These are phyloP conservation scores for Eclectus roratus DNA, from an alignment of 2,113 vertebrate species.

Conservation along the genomic window DNA sequence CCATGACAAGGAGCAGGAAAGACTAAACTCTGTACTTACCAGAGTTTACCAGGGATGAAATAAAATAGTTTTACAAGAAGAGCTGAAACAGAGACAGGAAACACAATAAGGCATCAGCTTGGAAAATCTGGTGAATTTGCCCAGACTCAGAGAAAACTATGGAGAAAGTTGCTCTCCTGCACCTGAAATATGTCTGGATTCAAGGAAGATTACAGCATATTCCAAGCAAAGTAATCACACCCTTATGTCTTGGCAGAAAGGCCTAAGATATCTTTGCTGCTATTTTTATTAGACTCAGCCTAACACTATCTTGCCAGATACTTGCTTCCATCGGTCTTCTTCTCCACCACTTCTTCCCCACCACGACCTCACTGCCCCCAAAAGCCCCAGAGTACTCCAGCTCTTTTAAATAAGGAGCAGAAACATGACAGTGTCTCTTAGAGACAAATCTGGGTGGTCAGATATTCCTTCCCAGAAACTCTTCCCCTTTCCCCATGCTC, in stretches of 20 bases:
- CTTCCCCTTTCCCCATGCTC: background rate
- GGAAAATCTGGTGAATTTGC: constrained; percentile 20
- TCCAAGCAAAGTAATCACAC: constrained; percentile 21
- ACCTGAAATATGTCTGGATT: constrained; percentile 7
- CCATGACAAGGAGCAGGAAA: background rate
- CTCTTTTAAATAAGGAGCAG: background rate
- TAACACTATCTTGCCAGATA: background rate
- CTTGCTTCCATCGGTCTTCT: background rate
- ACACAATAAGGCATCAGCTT: background rate
- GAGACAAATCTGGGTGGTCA: background rate
- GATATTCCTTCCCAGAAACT: background rate
- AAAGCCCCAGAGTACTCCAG: background rate
- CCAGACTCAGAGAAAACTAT: background rate
- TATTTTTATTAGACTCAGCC: constrained; percentile 1
- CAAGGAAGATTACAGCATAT: constrained; percentile 13
- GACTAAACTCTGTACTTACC: background rate
- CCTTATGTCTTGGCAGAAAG: constrained; percentile 19
- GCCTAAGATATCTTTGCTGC: background rate
- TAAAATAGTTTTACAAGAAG: background rate
- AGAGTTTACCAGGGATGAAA: background rate
- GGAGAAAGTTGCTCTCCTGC: background rate
- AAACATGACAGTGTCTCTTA: background rate
- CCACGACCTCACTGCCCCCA: background rate
- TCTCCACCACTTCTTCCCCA: background rate
- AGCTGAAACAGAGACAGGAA: background rate